Evolutionary conservation across 2,797 vertebrate genomes (phyloP).

Genomic region (Melanogrammus aeglefinus): DNA sequence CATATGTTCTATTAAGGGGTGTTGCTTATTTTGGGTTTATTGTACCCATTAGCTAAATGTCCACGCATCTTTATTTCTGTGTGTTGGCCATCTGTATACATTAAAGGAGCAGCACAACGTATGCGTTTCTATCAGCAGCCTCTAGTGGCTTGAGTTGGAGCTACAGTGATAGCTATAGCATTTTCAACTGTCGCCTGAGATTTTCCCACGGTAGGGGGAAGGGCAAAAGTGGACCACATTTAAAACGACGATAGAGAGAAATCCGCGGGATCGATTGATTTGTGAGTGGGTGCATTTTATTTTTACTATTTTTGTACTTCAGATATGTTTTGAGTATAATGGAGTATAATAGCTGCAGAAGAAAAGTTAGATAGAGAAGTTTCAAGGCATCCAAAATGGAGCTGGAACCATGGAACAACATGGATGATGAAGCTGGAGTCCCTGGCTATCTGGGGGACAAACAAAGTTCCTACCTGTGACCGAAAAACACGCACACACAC

Average conservation of each 20-base stretch:
- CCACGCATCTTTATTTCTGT: too few relatives aligned
- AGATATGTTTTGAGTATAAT: not conserved
- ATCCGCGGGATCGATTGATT: not conserved
- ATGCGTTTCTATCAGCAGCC: too few relatives aligned
- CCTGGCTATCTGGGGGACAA: too few relatives aligned
- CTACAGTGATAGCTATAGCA: not conserved
- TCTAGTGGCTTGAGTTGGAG: not conserved
- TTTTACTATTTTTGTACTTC: not conserved
- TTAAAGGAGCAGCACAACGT: too few relatives aligned
- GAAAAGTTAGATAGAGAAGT: not conserved
- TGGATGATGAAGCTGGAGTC: too few relatives aligned
- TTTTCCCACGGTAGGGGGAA: not conserved
- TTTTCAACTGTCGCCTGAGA: too few relatives aligned
- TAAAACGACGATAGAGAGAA: not conserved
- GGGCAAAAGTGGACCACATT: not conserved
- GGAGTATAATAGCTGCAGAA: not conserved
- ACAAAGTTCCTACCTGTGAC: too few relatives aligned
- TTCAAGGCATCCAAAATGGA: too few relatives aligned
- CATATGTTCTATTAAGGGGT: slow-evolving; percentile 22
- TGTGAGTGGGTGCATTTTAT: not conserved
- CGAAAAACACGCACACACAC: not conserved
- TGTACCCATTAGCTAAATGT: too few relatives aligned
- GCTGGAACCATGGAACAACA: too few relatives aligned
- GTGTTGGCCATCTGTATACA: too few relatives aligned
- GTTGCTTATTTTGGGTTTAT: slow-evolving; percentile 10